Conservation (phyloP, 1,140 invertebrate species). For the Bombus ignitus region DNA sequence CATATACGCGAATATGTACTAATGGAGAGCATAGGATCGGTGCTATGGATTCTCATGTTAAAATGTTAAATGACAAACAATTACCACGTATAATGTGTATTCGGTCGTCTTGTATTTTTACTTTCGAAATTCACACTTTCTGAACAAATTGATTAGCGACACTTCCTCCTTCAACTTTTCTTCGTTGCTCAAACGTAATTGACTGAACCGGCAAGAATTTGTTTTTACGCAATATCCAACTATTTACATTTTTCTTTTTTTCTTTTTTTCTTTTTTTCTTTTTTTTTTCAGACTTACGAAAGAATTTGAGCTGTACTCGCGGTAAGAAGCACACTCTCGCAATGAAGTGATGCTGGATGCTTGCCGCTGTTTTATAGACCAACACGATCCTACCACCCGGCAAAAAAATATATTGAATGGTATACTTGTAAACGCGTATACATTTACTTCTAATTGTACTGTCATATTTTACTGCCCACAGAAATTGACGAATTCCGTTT, state of each 20-base stretch:
- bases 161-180: not conserved
- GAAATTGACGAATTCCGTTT: not conserved
- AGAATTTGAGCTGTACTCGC: slow-evolving; percentile 21
- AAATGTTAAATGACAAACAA: slow-evolving; percentile 13
- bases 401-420: slow-evolving; percentile 52
- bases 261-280: not conserved
- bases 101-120: slow-evolving; percentile 38
- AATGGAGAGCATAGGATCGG: not conserved
- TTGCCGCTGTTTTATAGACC: slow-evolving; percentile 71
- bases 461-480: not conserved
- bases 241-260: not conserved
- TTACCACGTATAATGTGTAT: slow-evolving; percentile 44
- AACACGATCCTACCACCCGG: slow-evolving; percentile 60
- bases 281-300: not conserved
- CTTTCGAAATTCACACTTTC: slow-evolving; percentile 75
- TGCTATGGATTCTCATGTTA: slow-evolving; percentile 20
- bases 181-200: not conserved
- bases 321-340: slow-evolving; percentile 46
- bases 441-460: not conserved
- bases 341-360: slow-evolving; percentile 72
- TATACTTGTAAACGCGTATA: not conserved
- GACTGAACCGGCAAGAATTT: not conserved
- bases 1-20: not conserved
- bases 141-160: slow-evolving; percentile 48
- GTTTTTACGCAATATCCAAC: not conserved